Percentiles rank a stretch among this genome's conserved stretches.
Evolutionary conservation across 2,797 vertebrate genomes (phyloP).

Genomic region (Neoniphon sammara): DNA sequence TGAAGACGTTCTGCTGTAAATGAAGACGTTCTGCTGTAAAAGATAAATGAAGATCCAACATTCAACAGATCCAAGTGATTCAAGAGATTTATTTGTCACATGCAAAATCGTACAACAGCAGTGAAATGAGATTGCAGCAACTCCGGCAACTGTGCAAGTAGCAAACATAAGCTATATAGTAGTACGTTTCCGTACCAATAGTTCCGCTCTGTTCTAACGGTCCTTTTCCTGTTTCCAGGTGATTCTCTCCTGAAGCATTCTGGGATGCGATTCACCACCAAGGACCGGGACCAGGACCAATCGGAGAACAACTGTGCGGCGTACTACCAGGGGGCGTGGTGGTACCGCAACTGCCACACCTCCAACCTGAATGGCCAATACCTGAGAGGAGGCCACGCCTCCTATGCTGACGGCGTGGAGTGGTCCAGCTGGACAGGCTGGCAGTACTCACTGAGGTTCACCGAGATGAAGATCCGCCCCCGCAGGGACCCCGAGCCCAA

Average conservation of each 20-base stretch:
- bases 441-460: constrained; percentile 95
- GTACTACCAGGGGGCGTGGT: constrained; percentile 96
- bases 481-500: not conserved
- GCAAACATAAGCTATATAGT: too few relatives aligned
- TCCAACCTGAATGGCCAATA: constrained; percentile 98
- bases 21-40: too few relatives aligned
- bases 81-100: too few relatives aligned
- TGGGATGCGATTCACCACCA: constrained; percentile 95
- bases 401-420: constrained; percentile 94
- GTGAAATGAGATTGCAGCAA: too few relatives aligned
- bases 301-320: constrained; percentile 96
- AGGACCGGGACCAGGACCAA: constrained; percentile 94
- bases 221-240: constrained; percentile 67
- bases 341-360: constrained; percentile 98
- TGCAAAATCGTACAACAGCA: too few relatives aligned
- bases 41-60: too few relatives aligned
- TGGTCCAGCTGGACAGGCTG: constrained; percentile 98
- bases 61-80: too few relatives aligned
- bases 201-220: too few relatives aligned
- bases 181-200: too few relatives aligned
- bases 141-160: too few relatives aligned
- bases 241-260: constrained; percentile 95
- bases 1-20: too few relatives aligned
- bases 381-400: constrained; percentile 90
- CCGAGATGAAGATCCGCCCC: constrained; percentile 95